Evolutionary conservation across 2,797 vertebrate genomes (phyloP).

Genomic region (Syndactyla subalaris): DNA sequence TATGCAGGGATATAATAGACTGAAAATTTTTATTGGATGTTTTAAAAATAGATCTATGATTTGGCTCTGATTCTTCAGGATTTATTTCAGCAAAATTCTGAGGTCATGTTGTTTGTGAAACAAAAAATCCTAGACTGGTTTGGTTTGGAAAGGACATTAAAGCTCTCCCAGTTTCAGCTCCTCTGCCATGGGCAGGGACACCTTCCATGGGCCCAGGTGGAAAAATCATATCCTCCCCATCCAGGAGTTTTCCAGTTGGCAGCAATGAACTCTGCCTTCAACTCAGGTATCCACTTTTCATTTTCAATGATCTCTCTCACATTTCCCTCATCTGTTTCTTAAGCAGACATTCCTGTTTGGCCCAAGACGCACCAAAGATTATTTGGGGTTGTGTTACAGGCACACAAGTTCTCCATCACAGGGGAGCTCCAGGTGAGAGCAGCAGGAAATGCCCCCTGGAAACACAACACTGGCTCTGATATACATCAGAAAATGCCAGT

Average conservation of each 20-base stretch:
- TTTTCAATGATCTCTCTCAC: background rate
- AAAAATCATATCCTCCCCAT: background rate
- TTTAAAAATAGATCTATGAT: background rate
- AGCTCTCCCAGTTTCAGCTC: background rate
- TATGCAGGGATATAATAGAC: background rate
- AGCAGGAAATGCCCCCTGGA: background rate
- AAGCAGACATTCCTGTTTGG: background rate
- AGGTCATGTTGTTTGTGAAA: background rate
- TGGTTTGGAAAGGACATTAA: background rate
- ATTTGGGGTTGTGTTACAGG: background rate
- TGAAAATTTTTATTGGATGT: background rate
- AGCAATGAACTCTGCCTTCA: background rate
- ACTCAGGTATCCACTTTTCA: background rate
- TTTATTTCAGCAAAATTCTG: background rate
- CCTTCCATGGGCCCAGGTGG: background rate
- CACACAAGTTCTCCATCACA: background rate
- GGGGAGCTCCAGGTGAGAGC: background rate
- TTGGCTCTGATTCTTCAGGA: background rate
- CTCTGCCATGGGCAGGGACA: background rate
- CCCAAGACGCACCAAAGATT: background rate
- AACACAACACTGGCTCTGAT: background rate
- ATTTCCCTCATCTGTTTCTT: background rate
- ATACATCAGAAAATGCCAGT: background rate
- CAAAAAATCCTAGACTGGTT: background rate
- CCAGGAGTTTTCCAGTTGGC: background rate